Base-by-base conservation (phyloP, 2,888 invertebrate genomes). In the Xylota segnis region DNA sequence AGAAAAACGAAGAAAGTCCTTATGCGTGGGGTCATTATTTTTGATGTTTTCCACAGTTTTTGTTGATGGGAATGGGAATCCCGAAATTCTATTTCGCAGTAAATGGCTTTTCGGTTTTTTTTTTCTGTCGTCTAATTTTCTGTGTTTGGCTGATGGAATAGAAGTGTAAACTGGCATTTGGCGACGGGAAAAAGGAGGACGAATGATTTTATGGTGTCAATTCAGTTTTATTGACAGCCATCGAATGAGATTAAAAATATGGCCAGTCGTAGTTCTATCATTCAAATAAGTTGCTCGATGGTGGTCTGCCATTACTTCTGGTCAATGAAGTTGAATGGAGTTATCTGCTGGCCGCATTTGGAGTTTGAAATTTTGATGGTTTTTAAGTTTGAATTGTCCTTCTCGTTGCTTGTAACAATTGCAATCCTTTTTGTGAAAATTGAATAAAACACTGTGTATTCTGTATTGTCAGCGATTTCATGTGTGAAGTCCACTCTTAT, bases 161-260 rank as follows among this genome's bases (percentile, higher is more conserved):
- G 72, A 72, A 66, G 45, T 82, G 65, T 61, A 66, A 54, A 84
- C 66, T 74, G 72, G 45, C 54, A 56, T 68, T 61, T 72, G 82
- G 86, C 72, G 86, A 76, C 86, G 76, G 37, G 47, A 27, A 50
- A 32, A 77, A 68, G 43, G 37, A 58, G 75, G 32, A 86, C 70
- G 71, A 83, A 82, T 86, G 34, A 82, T 87, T 88, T 88, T 88
- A 88, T 88, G 87, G 87, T 88, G 88, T 88, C 88, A 88, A 88
- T 88, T 88, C 87, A 75, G 87, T 88, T 88, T 88, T 88, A 88
- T 88, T 87, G 88, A 79, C 82, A 82, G 82, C 88, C 88, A 88
- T 88, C 88, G 88, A 87, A 88, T 88, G 87, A 88, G 88, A 88
- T 88, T 88, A 88, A 88, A 88, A 88, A 88, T 88, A 88, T 88